Conservation (phyloP, 2,797 vertebrate genomes). For the Thaleichthys pacificus region DNA sequence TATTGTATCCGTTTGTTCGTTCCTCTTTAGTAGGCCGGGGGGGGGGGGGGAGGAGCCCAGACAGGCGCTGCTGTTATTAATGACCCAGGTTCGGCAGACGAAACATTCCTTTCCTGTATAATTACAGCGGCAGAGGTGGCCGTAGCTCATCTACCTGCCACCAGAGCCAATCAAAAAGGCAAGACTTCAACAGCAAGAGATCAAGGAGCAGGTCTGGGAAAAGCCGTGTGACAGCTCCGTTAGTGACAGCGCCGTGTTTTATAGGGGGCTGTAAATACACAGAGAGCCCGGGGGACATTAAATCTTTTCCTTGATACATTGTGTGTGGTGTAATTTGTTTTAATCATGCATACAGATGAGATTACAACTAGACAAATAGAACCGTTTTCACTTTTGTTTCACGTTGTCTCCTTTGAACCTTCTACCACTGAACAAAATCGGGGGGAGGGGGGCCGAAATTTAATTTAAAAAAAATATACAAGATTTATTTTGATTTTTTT, state of each 20-base stretch:
- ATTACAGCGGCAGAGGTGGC: slow-evolving; percentile 29
- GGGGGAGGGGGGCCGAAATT: background rate
- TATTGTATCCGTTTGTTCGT: slow-evolving; percentile 3
- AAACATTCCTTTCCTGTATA: slow-evolving; percentile 17
- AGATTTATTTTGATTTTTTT: background rate
- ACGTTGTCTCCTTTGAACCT: slow-evolving; percentile 30
- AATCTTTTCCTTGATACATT: slow-evolving; percentile 65
- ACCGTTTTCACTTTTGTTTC: slow-evolving; percentile 38
- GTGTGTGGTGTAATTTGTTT: slow-evolving; percentile 62
- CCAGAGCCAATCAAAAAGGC: slow-evolving; percentile 45
- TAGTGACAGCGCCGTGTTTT: slow-evolving; percentile 71
- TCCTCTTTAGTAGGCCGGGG: slow-evolving; percentile 1
- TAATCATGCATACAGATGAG: slow-evolving; percentile 72
- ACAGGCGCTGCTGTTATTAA: slow-evolving; percentile 7
- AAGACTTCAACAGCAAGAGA: slow-evolving; percentile 59
- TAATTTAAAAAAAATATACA: background rate
- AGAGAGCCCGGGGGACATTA: slow-evolving; percentile 66
- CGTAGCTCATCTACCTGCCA: slow-evolving; percentile 51
- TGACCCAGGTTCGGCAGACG: background rate
- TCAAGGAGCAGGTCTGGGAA: slow-evolving; percentile 62
- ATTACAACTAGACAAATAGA: slow-evolving; percentile 62
- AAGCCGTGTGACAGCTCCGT: slow-evolving; percentile 56
- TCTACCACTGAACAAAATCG: background rate
- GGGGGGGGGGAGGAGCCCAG: background rate
- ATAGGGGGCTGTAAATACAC: slow-evolving; percentile 70